phyloP scores from a whole-genome alignment of 2,888 invertebrate species.

The Neria commutata region DNA sequence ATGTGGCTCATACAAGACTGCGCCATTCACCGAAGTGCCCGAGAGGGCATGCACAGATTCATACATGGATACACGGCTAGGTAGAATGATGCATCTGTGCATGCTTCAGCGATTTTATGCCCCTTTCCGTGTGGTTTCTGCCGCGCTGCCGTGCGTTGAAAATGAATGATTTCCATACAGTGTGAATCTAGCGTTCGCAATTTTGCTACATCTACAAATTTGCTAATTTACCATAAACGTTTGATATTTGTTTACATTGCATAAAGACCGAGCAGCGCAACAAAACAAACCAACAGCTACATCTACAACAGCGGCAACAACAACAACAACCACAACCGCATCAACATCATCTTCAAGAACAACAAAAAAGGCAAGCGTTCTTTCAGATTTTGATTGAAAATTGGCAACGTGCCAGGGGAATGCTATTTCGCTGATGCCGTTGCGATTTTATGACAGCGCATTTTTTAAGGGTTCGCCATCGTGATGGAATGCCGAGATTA shows the following conservation, averaged over 20 bases:
- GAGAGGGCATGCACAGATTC: neutral
- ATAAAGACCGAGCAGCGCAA: conserved; percentile 27
- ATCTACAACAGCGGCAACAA: too few species aligned
- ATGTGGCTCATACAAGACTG: neutral
- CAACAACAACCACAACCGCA: too few species aligned
- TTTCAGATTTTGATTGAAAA: conserved; percentile 55
- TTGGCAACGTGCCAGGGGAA: conserved; percentile 52
- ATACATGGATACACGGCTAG: neutral
- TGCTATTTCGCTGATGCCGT: conserved; percentile 14
- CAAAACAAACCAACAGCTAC: conserved; percentile 24
- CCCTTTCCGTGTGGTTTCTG: neutral
- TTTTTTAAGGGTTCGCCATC: conserved; percentile 8
- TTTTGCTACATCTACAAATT: conserved; percentile 59
- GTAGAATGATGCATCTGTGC: neutral
- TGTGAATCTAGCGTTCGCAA: conserved; percentile 42
- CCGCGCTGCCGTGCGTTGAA: neutral
- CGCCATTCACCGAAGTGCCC: neutral
- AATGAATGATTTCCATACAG: conserved; percentile 50
- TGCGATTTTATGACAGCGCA: conserved; percentile 1
- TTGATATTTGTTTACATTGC: conserved; percentile 54
- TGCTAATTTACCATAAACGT: conserved; percentile 63
- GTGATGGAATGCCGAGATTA: neutral
- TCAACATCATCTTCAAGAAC: too few species aligned
- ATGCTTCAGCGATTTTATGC: conserved; percentile 15
- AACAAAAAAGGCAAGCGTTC: too few species aligned